Evolutionary conservation across 2,888 invertebrate genomes (phyloP), one percentile per base, ranked within the genome.

Genomic region (Blera fallax): DNA sequence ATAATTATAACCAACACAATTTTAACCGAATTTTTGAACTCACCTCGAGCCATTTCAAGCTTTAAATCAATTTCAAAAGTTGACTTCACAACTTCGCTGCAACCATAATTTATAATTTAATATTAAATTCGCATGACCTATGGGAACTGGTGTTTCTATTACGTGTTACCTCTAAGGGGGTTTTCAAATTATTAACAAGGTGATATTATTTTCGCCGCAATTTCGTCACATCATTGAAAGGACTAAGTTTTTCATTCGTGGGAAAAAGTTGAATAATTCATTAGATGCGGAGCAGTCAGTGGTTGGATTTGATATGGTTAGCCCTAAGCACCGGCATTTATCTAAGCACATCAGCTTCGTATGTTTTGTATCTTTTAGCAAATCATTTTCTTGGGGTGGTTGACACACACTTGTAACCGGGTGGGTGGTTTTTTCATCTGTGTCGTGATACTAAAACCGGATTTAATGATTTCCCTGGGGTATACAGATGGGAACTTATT

Each of bases 381-480:
- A 50, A 8, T 18, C 27, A 8, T 2, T 43, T 43, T 52, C 16
- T 8, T 11, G 52, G 64, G 73, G 43, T 64, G 40, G 43, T 29
- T 32, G 62, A 29, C 11, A 18, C 4, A n/a, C 7, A 16, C 16
- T 48, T 32, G 32, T 43, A 45, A 43, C 5, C 56, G 8, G 43
- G 27, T 43, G 32, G 11, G 64, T 27, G 73, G 32, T 58, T 70
- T 56, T 21, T 54, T 29, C 72, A 62, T 52, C 50, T 40, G 29
- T 50, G 40, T 14, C 45, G 45, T 16, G 37, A 21, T 52, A 54
- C 37, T 48, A 62, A 65, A 52, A 45, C 27, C 21, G 27, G 74
- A 76, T 76, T 65, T 76, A 76, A 65, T 76, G 65, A 76, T 76
- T 76, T 76, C 74, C 74, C 74, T 5, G 2, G 74, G 74, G 74